A percentile compares a stretch with the other conserved stretches of the same genome.
Conservation (phyloP, 1,140 invertebrate species). For the Lethrus apterus region DNA sequence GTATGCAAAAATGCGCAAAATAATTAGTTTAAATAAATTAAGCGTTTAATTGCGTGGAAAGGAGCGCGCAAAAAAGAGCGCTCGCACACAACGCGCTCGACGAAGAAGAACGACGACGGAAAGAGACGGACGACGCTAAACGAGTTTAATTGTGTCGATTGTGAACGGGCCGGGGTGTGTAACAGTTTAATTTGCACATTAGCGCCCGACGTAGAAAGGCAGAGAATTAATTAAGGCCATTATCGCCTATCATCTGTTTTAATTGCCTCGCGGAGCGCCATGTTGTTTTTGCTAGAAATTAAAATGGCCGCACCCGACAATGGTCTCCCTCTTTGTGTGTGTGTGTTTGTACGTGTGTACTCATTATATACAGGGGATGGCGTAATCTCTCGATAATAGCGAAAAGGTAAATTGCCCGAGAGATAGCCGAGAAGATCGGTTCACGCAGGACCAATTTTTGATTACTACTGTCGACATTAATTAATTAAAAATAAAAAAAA, state of each 20-base stretch:
- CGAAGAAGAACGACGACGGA: background rate
- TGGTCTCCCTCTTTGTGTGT: slow-evolving; percentile 1
- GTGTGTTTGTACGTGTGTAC: slow-evolving; percentile 19
- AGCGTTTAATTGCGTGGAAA: too few species aligned
- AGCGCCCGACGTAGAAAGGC: slow-evolving; percentile 40
- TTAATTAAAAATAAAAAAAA: too few species aligned
- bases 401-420: slow-evolving; percentile 42
- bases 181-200: slow-evolving; percentile 44
- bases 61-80: too few species aligned
- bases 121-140: slow-evolving; percentile 1
- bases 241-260: slow-evolving; percentile 45
- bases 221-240: slow-evolving; percentile 44
- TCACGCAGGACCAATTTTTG: slow-evolving; percentile 31
- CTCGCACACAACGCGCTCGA: too few species aligned
- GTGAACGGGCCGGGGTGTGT: slow-evolving; percentile 38
- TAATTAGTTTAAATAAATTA: too few species aligned
- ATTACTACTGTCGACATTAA: too few species aligned
- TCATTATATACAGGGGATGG: slow-evolving; percentile 38
- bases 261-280: slow-evolving; percentile 41
- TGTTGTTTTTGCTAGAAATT: slow-evolving; percentile 43
- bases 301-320: slow-evolving; percentile 38
- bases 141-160: slow-evolving; percentile 22
- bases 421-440: slow-evolving; percentile 36
- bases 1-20: too few species aligned
- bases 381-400: slow-evolving; percentile 40